Percentiles rank a stretch among this genome's conserved stretches.
These are phyloP conservation scores for Ooceraea biroi DNA, from an alignment of 1,140 invertebrate genomes.

Conservation along the genomic window DNA sequence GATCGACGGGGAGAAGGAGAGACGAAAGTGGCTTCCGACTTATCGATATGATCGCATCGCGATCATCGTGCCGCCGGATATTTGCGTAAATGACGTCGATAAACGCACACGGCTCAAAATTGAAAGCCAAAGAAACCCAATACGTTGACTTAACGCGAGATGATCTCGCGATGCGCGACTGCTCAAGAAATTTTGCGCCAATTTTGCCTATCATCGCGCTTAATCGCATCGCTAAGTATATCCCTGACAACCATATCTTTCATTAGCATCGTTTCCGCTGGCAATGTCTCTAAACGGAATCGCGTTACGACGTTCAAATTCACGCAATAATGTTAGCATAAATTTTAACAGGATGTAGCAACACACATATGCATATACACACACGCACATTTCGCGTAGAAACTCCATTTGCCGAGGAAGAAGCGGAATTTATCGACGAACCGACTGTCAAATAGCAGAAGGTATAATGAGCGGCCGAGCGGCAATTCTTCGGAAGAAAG, in stretches of 20 bases:
- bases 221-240: conserved; percentile 18
- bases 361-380: not conserved
- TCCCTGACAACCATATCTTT: not conserved
- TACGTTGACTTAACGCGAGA: conserved; percentile 24
- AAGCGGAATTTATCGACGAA: conserved; percentile 28
- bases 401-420: conserved; percentile 2
- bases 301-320: conserved; percentile 21
- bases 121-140: conserved; percentile 21
- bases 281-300: conserved; percentile 17
- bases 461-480: conserved; percentile 25
- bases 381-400: no score
- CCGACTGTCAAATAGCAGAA: conserved; percentile 45
- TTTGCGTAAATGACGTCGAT: conserved; percentile 63
- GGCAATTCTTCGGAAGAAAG: conserved; percentile 42
- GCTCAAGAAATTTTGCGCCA: conserved; percentile 27
- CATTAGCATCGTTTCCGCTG: not conserved
- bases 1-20: not conserved
- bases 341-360: not conserved
- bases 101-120: conserved; percentile 60
- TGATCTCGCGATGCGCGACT: conserved; percentile 4
- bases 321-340: not conserved
- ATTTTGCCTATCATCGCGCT: conserved; percentile 31
- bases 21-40: conserved; percentile 17
- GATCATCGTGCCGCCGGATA: conserved; percentile 55
- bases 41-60: conserved; percentile 58